Evolutionary conservation across 2,797 vertebrate species (phyloP).

Genomic region (Pipistrellus kuhlii): DNA sequence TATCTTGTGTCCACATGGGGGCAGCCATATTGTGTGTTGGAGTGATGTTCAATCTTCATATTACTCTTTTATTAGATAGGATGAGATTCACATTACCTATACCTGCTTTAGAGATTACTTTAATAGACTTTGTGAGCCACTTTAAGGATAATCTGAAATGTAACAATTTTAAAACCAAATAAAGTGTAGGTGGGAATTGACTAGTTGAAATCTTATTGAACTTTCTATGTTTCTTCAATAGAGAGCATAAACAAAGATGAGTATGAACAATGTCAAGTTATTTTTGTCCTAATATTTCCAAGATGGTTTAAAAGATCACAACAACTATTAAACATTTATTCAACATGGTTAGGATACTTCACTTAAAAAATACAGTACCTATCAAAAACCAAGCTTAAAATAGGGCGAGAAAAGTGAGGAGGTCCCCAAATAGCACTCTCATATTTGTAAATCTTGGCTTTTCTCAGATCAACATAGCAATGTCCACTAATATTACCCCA

Average conservation of each 20-base stretch:
- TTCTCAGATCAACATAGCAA: constrained; percentile 92
- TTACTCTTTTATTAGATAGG: too few species aligned
- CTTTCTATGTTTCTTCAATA: constrained; percentile 28
- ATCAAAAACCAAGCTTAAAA: constrained; percentile 90
- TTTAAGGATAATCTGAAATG: constrained; percentile 11
- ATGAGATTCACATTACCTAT: neutral
- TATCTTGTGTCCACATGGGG: too few species aligned
- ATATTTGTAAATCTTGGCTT: constrained; percentile 90
- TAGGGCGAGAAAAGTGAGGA: constrained; percentile 86
- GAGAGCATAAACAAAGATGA: neutral
- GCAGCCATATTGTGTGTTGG: too few species aligned
- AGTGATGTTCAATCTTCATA: too few species aligned
- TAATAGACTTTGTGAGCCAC: neutral
- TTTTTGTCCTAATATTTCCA: neutral
- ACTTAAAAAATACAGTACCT: constrained; percentile 86
- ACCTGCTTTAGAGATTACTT: neutral
- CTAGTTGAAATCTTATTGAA: neutral
- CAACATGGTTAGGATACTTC: neutral
- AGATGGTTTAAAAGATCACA: constrained; percentile 15
- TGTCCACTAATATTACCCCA: constrained; percentile 95
- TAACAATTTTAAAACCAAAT: constrained; percentile 36
- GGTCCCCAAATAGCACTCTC: constrained; percentile 92
- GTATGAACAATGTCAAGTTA: neutral
- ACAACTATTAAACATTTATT: neutral
- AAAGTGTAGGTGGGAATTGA: neutral